Percentiles rank a stretch among this genome's conserved stretches.
Evolutionary conservation across 2,113 vertebrate genomes (phyloP).

Genomic region (Solenodon paradoxus): DNA sequence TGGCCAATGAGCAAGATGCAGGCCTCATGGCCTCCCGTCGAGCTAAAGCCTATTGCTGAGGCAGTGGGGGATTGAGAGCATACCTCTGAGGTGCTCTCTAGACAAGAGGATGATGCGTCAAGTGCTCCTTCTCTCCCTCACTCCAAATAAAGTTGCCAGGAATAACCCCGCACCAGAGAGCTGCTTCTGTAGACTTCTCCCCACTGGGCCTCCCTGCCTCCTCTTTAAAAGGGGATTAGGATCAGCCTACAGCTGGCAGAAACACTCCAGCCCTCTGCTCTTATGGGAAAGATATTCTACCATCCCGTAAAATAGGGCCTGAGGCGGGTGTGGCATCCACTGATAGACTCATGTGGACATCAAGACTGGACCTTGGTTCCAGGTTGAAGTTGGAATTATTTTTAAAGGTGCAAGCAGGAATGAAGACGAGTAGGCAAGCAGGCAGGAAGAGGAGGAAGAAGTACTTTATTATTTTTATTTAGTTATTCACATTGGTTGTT

Average conservation of each 20-base stretch:
- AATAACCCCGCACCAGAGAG: neutral
- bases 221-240: neutral
- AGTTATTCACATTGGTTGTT: too few relatives aligned
- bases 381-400: neutral
- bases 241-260: neutral
- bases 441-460: too few relatives aligned
- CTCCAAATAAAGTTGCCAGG: neutral
- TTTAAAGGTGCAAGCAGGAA: too few relatives aligned
- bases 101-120: neutral
- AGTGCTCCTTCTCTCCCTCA: neutral
- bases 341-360: neutral
- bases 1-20: neutral
- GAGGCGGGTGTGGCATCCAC: neutral
- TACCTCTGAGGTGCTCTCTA: neutral
- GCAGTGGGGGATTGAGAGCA: neutral
- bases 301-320: neutral
- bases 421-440: too few relatives aligned
- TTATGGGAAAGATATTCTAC: neutral
- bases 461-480: too few relatives aligned
- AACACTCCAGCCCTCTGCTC: neutral
- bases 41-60: neutral
- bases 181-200: neutral
- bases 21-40: neutral
- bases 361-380: neutral
- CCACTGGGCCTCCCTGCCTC: too few relatives aligned